Conservation (phyloP, 2,113 vertebrate species). For the Takifugu bimaculatus region DNA sequence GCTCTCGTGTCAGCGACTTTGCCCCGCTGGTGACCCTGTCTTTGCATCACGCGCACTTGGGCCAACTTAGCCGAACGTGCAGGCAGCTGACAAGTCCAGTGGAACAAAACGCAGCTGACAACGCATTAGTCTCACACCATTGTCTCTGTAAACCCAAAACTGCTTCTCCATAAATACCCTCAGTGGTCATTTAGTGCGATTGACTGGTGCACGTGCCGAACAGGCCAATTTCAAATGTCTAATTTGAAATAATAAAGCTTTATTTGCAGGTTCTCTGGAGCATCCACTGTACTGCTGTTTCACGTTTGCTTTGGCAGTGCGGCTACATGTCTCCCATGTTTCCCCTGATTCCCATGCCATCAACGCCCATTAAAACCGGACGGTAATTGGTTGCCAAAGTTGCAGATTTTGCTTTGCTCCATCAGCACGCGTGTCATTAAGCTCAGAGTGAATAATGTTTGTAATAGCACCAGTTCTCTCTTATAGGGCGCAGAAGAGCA, state of each 20-base stretch:
- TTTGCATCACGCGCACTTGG: conserved; percentile 39
- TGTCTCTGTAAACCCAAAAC: conserved; percentile 20
- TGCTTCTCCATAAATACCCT: conserved; percentile 4
- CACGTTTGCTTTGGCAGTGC: too few species aligned
- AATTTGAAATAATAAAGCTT: neutral
- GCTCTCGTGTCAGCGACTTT: conserved; percentile 55
- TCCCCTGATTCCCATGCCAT: too few species aligned
- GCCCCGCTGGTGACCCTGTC: conserved; percentile 64
- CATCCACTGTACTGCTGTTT: too few species aligned
- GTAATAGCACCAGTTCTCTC: conserved; percentile 50
- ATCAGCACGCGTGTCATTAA: conserved; percentile 15
- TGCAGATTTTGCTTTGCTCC: conserved; percentile 11
- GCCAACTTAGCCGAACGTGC: conserved; percentile 30
- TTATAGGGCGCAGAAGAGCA: conserved; percentile 52
- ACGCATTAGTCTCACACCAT: conserved; percentile 25
- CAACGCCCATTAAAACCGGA: too few species aligned
- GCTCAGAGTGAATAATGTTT: conserved; percentile 36
- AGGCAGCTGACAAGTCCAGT: conserved; percentile 31
- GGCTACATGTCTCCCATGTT: too few species aligned
- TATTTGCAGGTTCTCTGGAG: too few species aligned
- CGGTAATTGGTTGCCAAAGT: conserved; percentile 18
- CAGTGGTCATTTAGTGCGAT: neutral
- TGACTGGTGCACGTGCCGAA: conserved; percentile 2
- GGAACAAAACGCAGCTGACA: conserved; percentile 33
- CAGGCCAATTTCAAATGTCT: neutral